Evolutionary conservation across 2,113 vertebrate species (phyloP).

Genomic region (Vulpes vulpes): DNA sequence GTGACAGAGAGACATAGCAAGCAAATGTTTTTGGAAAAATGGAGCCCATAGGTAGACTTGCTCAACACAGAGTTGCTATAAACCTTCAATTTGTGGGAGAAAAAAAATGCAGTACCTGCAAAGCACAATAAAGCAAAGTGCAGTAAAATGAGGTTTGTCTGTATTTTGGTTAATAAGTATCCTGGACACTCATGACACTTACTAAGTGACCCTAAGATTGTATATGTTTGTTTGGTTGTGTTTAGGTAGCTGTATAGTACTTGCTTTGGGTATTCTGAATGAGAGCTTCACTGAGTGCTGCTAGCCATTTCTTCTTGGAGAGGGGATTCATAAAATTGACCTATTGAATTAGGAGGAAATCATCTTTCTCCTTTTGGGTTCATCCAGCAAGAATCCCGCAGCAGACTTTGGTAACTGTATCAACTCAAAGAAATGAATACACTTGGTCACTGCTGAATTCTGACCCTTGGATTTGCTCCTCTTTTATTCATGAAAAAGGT

Average conservation of each 20-base stretch:
- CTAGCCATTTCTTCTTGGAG: background rate
- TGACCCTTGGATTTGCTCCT: background rate
- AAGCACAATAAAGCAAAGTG: background rate
- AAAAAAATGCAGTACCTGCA: background rate
- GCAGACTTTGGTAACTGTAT: background rate
- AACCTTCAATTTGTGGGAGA: background rate
- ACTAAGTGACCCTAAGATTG: background rate
- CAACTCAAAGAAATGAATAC: background rate
- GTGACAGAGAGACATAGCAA: background rate
- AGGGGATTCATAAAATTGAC: background rate
- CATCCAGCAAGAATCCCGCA: background rate
- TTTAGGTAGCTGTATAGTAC: background rate
- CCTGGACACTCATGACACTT: background rate
- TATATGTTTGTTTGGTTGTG: background rate
- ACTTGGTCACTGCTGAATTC: background rate
- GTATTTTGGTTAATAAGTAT: conserved; percentile 7
- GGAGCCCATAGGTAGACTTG: background rate
- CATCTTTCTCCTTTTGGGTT: background rate
- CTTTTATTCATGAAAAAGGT: background rate
- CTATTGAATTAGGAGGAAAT: background rate
- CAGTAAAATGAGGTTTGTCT: background rate
- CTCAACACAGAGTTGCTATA: background rate
- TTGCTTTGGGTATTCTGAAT: background rate
- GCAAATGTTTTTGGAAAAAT: background rate
- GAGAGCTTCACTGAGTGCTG: background rate